Conservation (phyloP, 30 jellyfish, hydroid and myxozoan genomes). For the Aurelia aurita complex sp. Pacific region DNA sequence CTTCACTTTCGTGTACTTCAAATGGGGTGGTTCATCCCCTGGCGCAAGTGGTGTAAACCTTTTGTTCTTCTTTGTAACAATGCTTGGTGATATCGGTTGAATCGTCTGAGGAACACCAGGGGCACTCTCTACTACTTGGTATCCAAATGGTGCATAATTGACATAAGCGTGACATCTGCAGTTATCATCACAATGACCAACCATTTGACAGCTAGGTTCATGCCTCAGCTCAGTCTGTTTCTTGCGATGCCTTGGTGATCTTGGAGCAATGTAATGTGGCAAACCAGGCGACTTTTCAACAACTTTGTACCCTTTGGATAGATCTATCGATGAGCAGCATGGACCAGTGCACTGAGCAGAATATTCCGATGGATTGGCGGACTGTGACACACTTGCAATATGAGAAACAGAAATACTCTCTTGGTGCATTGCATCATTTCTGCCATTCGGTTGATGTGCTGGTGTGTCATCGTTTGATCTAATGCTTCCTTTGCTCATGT, state of each 20-base stretch:
- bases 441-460: conserved; percentile 14
- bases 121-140: conserved; percentile 79
- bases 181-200: conserved; percentile 83
- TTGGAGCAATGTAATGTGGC: conserved; percentile 62
- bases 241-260: conserved; percentile 54
- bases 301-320: conserved; percentile 61
- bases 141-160: conserved; percentile 82
- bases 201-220: conserved; percentile 46
- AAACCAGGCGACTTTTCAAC: conserved; percentile 71
- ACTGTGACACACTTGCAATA: conserved; percentile 20
- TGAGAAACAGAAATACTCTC: conserved; percentile 16
- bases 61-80: conserved; percentile 57
- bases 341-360: conserved; percentile 82
- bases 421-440: conserved; percentile 25
- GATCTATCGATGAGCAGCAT: conserved; percentile 69
- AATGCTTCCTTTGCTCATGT: conserved; percentile 11
- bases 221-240: conserved; percentile 35
- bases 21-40: conserved; percentile 98
- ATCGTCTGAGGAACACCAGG: conserved; percentile 86
- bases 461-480: conserved; percentile 34
- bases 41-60: conserved; percentile 76
- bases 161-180: conserved; percentile 81
- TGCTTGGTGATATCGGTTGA: conserved; percentile 78
- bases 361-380: conserved; percentile 47
- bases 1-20: conserved; percentile 95